Evolutionary conservation across 2,113 vertebrate genomes (phyloP), one percentile per base, ranked within the genome.

Genomic region (Trichomycterus rosablanca): DNA sequence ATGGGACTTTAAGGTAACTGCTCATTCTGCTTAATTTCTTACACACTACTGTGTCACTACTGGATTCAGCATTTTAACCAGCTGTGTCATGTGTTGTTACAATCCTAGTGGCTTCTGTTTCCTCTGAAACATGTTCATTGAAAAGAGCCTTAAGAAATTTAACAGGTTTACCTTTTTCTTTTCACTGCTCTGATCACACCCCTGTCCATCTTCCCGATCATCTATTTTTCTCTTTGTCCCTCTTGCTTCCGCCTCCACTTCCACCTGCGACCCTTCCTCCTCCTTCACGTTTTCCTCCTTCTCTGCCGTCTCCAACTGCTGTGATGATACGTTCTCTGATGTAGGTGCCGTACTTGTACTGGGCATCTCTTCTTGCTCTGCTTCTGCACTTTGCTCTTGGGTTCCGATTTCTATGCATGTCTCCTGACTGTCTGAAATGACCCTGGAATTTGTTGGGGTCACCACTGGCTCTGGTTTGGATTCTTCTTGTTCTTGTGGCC

Each of bases 171-270:
- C 84, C 83, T 83, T 85, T 68, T 81, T 87, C 74, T 87, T 87
- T 51, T 87, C 86, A 0, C 75, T 24, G 63, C 73, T 68, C 15
- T 70, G 75, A 2, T 52, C 78, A 1, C 59, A 49, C 7, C 5
- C 50, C 48, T 81, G 81, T 14, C 48, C 72, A 42, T 83, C 76
- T 3, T 28, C 35, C 1, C 50, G 23, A 9, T 28, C 67, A 7
- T 73, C 70, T 4, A 86, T 75, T 68, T 87, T 89, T 60, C 86
- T 81, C 75, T 88, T 89, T 49, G 75, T 60, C 15, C 83, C 84
- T 59, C 84, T 82, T 0, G 40, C 16, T 20, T 74, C 66, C 19
- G 37, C 20, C 7, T 63, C 54, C 18, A 74, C 74, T 14, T 12
- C 51, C 43, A 45, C 35, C 16, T 42, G 32, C 12, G 5, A 22